Conservation (phyloP, 2,888 invertebrate genomes). For the Lycaena phlaeas region DNA sequence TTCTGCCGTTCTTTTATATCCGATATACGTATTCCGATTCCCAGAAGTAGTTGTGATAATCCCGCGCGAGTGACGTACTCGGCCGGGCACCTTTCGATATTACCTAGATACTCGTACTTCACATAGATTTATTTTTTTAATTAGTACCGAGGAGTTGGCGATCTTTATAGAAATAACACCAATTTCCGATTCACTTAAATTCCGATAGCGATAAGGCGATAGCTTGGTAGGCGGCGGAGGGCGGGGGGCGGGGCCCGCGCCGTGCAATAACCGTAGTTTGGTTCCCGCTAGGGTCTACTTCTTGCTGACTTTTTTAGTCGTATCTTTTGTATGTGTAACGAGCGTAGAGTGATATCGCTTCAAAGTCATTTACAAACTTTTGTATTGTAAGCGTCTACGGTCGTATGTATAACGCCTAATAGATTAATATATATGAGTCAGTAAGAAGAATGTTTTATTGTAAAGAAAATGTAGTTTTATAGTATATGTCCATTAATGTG, state of each 20-base stretch:
- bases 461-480: slow-evolving; percentile 45
- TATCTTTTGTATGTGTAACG: slow-evolving; percentile 17
- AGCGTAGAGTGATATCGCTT: slow-evolving; percentile 7
- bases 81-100: too few species aligned
- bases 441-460: slow-evolving; percentile 50
- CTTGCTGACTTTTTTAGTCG: slow-evolving; percentile 40
- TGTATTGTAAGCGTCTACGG: slow-evolving; percentile 10
- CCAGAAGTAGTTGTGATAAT: neutral
- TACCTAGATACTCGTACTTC: too few species aligned
- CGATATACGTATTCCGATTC: neutral
- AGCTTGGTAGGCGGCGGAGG: too few species aligned
- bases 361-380: neutral
- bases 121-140: too few species aligned
- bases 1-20: slow-evolving; percentile 15
- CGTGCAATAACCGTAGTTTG: slow-evolving; percentile 66
- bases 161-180: too few species aligned
- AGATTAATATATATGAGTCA: slow-evolving; percentile 36
- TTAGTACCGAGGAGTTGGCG: too few species aligned
- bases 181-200: too few species aligned
- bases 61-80: neutral
- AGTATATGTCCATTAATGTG: slow-evolving; percentile 70
- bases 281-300: slow-evolving; percentile 43
- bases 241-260: too few species aligned
- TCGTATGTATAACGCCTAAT: slow-evolving; percentile 2
- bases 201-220: too few species aligned